phyloP scores from a whole-genome alignment of 2,888 invertebrate species.

The Volucella bombylans region DNA sequence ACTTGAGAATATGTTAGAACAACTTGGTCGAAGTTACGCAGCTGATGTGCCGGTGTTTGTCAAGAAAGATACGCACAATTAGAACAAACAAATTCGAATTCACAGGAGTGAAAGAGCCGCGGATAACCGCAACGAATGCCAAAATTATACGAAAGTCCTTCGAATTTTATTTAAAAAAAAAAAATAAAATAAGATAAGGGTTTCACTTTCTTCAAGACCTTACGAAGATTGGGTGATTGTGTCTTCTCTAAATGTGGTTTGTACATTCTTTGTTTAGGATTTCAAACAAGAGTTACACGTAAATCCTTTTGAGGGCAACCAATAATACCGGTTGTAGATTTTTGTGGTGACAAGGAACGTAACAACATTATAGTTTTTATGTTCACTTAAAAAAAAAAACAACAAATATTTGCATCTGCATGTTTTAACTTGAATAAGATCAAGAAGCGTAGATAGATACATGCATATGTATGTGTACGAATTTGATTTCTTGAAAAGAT shows the following conservation, averaged over 20 bases:
- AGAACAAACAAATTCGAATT: slow-evolving; percentile 30
- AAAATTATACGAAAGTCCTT: slow-evolving; percentile 27
- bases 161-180: not conserved
- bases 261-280: slow-evolving; percentile 14
- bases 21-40: slow-evolving; percentile 18
- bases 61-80: not conserved
- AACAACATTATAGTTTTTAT: not conserved
- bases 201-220: slow-evolving; percentile 25
- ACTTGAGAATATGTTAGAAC: slow-evolving; percentile 3
- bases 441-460: no score
- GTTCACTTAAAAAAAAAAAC: no score
- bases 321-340: not conserved
- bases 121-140: slow-evolving; percentile 27
- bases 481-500: no score
- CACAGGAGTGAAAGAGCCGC: not conserved
- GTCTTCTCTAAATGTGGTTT: not conserved
- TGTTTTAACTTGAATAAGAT: not conserved
- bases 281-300: slow-evolving; percentile 21
- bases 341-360: not conserved
- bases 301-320: slow-evolving; percentile 16
- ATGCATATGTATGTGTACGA: no score
- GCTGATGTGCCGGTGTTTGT: slow-evolving; percentile 36
- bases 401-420: not conserved
- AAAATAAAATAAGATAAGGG: slow-evolving; percentile 14
- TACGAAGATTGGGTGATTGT: not conserved